Conservation (phyloP, 2,888 invertebrate species). For the Eupsilia transversa region DNA sequence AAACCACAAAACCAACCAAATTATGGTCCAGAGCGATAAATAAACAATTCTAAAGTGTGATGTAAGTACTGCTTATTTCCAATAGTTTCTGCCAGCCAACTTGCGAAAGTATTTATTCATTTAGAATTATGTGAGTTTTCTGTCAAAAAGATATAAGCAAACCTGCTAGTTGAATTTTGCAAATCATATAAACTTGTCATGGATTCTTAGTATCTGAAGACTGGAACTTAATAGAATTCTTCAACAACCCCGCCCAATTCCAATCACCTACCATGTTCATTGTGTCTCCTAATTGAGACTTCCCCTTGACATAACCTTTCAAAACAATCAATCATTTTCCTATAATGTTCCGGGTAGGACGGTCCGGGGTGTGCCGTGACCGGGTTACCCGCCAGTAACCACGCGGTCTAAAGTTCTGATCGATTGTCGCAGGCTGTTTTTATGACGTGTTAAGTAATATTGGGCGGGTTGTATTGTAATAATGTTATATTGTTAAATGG, state of each 20-base stretch:
- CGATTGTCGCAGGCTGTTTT: slow-evolving; percentile 57
- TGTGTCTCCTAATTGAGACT: slow-evolving; percentile 53
- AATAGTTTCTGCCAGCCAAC: background rate
- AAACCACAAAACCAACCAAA: background rate
- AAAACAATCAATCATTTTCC: slow-evolving; percentile 59
- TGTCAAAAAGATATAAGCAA: background rate
- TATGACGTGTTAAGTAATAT: slow-evolving; percentile 54
- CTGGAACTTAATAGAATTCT: background rate
- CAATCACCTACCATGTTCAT: slow-evolving; percentile 29
- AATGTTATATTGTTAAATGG: slow-evolving; percentile 17
- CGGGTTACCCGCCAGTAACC: slow-evolving; percentile 69
- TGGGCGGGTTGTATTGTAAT: slow-evolving; percentile 36
- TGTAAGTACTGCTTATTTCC: background rate
- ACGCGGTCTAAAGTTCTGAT: slow-evolving; percentile 64
- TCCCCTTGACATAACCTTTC: slow-evolving; percentile 50
- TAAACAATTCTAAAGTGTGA: background rate
- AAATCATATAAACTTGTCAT: background rate
- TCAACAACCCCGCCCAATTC: slow-evolving; percentile 12
- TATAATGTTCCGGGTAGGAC: slow-evolving; percentile 46
- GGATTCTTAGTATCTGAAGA: background rate
- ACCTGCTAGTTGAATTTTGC: background rate
- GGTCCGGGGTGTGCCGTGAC: slow-evolving; percentile 69
- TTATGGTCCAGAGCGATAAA: background rate
- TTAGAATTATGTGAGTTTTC: background rate
- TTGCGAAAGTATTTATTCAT: background rate